Evolutionary conservation across 2,797 vertebrate genomes (phyloP).

Genomic region (Diceros bicornis): DNA sequence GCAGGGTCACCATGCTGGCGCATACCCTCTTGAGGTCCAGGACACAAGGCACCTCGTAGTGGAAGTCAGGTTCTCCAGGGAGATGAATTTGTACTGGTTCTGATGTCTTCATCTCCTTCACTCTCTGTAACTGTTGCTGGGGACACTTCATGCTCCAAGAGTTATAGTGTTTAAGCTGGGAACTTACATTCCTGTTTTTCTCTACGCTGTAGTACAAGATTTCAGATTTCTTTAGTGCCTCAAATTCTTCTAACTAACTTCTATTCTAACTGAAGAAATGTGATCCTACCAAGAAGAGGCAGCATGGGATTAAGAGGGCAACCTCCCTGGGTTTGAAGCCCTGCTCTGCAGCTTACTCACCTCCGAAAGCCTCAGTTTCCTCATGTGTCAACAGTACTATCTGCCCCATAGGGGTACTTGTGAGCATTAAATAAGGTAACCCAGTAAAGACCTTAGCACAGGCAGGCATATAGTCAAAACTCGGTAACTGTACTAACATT

Average conservation of each 20-base stretch:
- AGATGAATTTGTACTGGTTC: conserved; percentile 98
- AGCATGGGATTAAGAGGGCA: neutral
- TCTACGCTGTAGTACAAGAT: conserved; percentile 96
- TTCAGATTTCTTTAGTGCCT: conserved; percentile 95
- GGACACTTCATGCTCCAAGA: conserved; percentile 98
- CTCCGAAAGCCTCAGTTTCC: neutral
- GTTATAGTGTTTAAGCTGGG: conserved; percentile 97
- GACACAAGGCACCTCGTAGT: conserved; percentile 94
- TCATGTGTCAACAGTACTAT: too few relatives aligned
- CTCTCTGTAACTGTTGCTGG: conserved; percentile 96
- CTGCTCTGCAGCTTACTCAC: neutral
- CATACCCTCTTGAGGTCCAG: conserved; percentile 97
- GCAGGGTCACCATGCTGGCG: conserved; percentile 97
- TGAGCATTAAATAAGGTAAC: neutral
- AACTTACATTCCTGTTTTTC: conserved; percentile 93
- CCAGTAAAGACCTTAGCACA: too few relatives aligned
- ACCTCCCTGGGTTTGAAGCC: fast-evolving
- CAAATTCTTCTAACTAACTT: conserved; percentile 89
- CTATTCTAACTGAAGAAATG: conserved; percentile 89
- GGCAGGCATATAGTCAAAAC: neutral
- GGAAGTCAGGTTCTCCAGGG: conserved; percentile 96
- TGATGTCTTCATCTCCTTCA: conserved; percentile 97
- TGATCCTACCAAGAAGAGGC: neutral
- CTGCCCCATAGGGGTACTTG: neutral
- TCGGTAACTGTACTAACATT: neutral